Conservation (phyloP, 2,113 vertebrate genomes). For the Anas platyrhynchos region DNA sequence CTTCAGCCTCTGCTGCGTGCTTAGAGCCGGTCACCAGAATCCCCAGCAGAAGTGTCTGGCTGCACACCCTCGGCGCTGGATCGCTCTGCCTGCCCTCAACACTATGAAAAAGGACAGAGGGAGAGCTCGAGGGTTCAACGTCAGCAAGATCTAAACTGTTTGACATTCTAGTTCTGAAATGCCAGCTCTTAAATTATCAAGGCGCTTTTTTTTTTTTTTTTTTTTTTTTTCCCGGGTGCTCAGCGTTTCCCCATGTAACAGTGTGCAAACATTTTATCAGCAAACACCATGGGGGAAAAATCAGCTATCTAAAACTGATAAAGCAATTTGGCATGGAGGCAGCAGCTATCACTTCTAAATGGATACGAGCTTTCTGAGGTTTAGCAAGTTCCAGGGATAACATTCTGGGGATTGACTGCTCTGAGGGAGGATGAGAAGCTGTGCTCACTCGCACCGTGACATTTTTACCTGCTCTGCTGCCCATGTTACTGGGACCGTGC, state of each 20-base stretch:
- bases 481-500: not conserved
- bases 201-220: not conserved
- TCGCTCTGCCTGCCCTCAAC: slow-evolving; percentile 27
- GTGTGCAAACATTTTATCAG: slow-evolving; percentile 53
- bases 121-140: slow-evolving; percentile 13
- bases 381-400: not conserved
- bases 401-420: not conserved
- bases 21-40: slow-evolving; percentile 22
- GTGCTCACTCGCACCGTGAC: fast-evolving
- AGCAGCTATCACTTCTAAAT: not conserved
- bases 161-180: slow-evolving; percentile 60
- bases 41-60: slow-evolving; percentile 22
- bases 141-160: slow-evolving; percentile 46
- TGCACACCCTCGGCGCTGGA: not conserved
- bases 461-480: slow-evolving; percentile 8
- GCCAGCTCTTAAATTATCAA: slow-evolving; percentile 49
- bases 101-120: slow-evolving; percentile 5
- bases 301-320: slow-evolving; percentile 20
- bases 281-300: not conserved
- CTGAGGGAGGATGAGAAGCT: not conserved
- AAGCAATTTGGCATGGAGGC: slow-evolving; percentile 5
- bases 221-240: not conserved
- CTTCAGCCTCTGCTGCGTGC: not conserved
- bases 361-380: not conserved
- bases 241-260: slow-evolving; percentile 10